These are phyloP conservation scores for Apamea sordens DNA, from an alignment of 2,888 invertebrate genomes.

Conservation along the genomic window DNA sequence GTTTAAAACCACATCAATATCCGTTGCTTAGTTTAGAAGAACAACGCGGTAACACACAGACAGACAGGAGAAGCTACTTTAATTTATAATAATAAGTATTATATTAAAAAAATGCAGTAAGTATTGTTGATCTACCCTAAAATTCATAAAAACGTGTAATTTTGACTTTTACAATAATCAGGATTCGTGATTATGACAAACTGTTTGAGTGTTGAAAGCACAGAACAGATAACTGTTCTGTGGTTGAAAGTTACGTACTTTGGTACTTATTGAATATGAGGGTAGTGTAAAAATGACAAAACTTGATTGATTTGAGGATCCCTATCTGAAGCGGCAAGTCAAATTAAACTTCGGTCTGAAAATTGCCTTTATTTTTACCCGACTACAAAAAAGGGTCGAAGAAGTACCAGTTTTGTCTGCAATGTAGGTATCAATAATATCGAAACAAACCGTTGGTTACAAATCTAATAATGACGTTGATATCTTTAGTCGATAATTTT, in stretches of 20 bases:
- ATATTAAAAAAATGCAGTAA: too few species aligned
- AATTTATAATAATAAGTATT: too few species aligned
- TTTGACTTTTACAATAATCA: neutral
- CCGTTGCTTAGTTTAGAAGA: too few species aligned
- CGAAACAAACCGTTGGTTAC: neutral
- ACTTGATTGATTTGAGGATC: neutral
- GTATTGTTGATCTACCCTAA: neutral
- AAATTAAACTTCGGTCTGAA: neutral
- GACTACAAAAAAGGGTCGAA: too few species aligned
- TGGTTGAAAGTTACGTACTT: neutral
- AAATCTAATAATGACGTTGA: neutral
- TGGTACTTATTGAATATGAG: neutral
- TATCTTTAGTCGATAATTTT: conserved; percentile 23
- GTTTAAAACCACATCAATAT: too few species aligned
- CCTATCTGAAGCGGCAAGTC: neutral
- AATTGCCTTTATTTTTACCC: neutral
- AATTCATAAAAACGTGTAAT: neutral
- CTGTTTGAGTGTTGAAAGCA: neutral
- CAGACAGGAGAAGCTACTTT: too few species aligned
- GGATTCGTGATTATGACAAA: too few species aligned
- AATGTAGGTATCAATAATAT: neutral
- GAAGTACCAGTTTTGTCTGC: neutral
- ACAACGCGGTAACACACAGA: too few species aligned
- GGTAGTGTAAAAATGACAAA: neutral
- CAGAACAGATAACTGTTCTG: too few species aligned